Evolutionary conservation across 1,140 invertebrate genomes (phyloP), one percentile per base, ranked within the genome.

Genomic region (Panagrolaimus sp.): DNA sequence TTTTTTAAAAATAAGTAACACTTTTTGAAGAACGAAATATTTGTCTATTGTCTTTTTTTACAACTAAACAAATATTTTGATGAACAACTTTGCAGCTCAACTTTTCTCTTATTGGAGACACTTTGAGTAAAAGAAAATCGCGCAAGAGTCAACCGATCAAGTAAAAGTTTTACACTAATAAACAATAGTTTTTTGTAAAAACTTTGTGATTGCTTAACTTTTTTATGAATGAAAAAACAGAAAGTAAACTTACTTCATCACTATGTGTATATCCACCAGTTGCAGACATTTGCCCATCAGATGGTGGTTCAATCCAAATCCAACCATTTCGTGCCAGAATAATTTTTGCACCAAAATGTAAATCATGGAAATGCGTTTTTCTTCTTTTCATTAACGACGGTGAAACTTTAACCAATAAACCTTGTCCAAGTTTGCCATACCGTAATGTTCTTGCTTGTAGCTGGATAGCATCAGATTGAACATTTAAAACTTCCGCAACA

Each of bases 341-440:
- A 9, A 98, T 85, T 73, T 89, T 91, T 0, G 90, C 90, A 0
- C 94, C 94, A 83, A 90, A 91, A 0, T 90, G 89, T 43, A 98
- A 86, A 84, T 91, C 91, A 80, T 97, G 94, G 83, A 97, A 98
- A 84, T 98, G 94, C 52, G 91, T 94, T 84, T 98, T 99, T 63
- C 92, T 88, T 26, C 93, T 87, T 83, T 93, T 94, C 24, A 99
- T 90, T 12, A 98, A 84, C n/a, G 91, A 90, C 6, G 94, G 91
- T 24, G 91, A 90, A 0, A 98, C 93, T 86, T 91, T 91, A 0
- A 98, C 85, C 71, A 98, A 85, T 24, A 91, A 88, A 9, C 96
- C 96, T 84, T 95, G 92, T 0, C 89, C 88, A 7, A 91, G 84
- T 86, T 95, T 98, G 58, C 96, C 96, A 88, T 98, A 98, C 82